phyloP scores from a whole-genome alignment of 2,113 vertebrate species.

The Kryptolebias marmoratus region DNA sequence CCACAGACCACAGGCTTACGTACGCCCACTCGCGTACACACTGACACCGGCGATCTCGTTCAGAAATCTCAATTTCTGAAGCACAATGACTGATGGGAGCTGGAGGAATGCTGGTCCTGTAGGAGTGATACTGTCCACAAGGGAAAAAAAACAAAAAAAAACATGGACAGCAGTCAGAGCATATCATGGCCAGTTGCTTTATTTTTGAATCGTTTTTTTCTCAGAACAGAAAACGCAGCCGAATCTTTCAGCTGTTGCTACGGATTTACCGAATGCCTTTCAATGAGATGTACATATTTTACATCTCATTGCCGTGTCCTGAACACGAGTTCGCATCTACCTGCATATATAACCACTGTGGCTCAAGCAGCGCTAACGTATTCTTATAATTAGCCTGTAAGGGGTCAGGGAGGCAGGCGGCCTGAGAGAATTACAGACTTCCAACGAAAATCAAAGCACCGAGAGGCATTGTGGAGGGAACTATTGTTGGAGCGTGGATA shows the following conservation, averaged over 20 bases:
- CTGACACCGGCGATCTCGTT: constrained; percentile 53
- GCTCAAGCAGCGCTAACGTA: background rate
- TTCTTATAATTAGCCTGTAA: constrained; percentile 49
- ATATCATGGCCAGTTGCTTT: constrained; percentile 10
- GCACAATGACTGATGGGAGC: constrained; percentile 47
- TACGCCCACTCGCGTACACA: constrained; percentile 55
- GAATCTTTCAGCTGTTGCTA: constrained; percentile 44
- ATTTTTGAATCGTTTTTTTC: constrained; percentile 1
- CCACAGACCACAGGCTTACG: constrained; percentile 56
- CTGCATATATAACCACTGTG: background rate
- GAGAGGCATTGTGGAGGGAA: constrained; percentile 27
- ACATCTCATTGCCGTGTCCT: background rate
- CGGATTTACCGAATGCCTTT: constrained; percentile 26
- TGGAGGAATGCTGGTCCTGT: constrained; percentile 29
- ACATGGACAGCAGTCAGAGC: constrained; percentile 16
- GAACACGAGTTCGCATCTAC: constrained; percentile 15
- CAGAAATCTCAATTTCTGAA: constrained; percentile 58
- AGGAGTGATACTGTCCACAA: constrained; percentile 30
- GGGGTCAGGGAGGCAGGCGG: constrained; percentile 17
- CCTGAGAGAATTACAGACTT: constrained; percentile 13
- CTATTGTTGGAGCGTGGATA: constrained; percentile 35
- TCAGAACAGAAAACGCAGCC: background rate
- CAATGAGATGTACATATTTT: background rate
- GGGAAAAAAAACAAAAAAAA: background rate
- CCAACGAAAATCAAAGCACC: constrained; percentile 17